These are phyloP conservation scores for Macrotus californicus DNA, from an alignment of 2,113 vertebrate species.

Conservation along the genomic window DNA sequence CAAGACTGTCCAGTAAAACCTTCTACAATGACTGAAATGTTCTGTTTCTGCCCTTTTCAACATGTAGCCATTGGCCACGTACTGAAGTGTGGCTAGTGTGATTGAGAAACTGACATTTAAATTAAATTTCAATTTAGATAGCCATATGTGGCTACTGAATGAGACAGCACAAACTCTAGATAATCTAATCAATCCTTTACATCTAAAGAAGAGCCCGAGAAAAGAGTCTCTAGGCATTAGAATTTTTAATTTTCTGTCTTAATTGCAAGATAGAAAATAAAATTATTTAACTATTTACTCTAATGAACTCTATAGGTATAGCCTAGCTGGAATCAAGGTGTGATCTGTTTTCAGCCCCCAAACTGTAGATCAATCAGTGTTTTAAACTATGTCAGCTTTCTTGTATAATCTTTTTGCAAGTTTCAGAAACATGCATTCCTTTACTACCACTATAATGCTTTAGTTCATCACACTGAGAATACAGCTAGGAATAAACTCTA, in stretches of 20 bases:
- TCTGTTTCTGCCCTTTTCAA: neutral
- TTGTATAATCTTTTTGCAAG: neutral
- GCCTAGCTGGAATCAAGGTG: neutral
- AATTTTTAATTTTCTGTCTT: neutral
- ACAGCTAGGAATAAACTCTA: neutral
- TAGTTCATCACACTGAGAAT: neutral
- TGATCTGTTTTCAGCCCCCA: neutral
- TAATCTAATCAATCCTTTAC: neutral
- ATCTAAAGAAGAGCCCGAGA: neutral
- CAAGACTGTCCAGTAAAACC: neutral
- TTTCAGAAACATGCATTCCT: neutral
- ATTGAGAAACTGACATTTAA: neutral
- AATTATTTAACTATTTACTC: neutral
- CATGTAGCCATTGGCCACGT: neutral
- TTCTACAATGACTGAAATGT: neutral
- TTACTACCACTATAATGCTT: neutral
- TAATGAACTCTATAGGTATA: neutral
- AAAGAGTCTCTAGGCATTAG: neutral
- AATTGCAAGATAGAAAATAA: neutral
- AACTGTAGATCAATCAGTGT: neutral
- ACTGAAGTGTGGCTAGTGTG: neutral
- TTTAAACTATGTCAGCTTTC: neutral
- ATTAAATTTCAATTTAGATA: slow-evolving; percentile 3
- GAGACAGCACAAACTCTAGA: neutral
- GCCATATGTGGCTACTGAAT: neutral